Conservation (phyloP, 2,888 invertebrate species). For the Plutella xylostella region DNA sequence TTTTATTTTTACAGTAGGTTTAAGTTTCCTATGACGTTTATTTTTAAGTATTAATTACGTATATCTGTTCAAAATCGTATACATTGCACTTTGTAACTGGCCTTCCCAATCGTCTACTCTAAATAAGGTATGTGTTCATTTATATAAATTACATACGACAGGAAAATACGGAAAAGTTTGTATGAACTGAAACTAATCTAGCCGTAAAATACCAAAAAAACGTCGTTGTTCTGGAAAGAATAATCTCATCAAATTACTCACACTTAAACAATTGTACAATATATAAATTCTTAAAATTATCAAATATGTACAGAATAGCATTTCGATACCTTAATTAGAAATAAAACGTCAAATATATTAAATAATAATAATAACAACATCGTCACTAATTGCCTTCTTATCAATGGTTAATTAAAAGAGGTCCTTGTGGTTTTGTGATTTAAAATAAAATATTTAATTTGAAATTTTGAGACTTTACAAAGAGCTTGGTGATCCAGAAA, state of each 20-base stretch:
- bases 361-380: slow-evolving; percentile 67
- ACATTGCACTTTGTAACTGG: slow-evolving; percentile 71
- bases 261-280: slow-evolving; percentile 69
- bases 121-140: slow-evolving; percentile 24
- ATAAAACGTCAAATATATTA: slow-evolving; percentile 70
- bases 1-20: slow-evolving; percentile 46
- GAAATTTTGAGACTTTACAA: slow-evolving; percentile 22
- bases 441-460: slow-evolving; percentile 39
- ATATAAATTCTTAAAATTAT: slow-evolving; percentile 61
- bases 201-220: slow-evolving; percentile 39
- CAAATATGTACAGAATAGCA: slow-evolving; percentile 65
- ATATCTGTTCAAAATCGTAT: slow-evolving; percentile 70
- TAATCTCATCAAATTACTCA: slow-evolving; percentile 63
- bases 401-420: slow-evolving; percentile 71
- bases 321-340: slow-evolving; percentile 64
- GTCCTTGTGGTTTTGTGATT: slow-evolving; percentile 69
- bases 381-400: slow-evolving; percentile 68
- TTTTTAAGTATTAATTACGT: slow-evolving; percentile 64
- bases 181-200: no score
- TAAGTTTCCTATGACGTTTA: slow-evolving; percentile 59
- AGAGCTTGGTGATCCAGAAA: slow-evolving; percentile 31
- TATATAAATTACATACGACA: slow-evolving; percentile 34
- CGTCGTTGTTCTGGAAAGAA: slow-evolving; percentile 46
- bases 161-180: slow-evolving; percentile 36
- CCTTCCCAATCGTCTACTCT: slow-evolving; percentile 45